phyloP scores from a whole-genome alignment of 2,888 invertebrate genomes.

The Hermaeophaga mercurialis region DNA sequence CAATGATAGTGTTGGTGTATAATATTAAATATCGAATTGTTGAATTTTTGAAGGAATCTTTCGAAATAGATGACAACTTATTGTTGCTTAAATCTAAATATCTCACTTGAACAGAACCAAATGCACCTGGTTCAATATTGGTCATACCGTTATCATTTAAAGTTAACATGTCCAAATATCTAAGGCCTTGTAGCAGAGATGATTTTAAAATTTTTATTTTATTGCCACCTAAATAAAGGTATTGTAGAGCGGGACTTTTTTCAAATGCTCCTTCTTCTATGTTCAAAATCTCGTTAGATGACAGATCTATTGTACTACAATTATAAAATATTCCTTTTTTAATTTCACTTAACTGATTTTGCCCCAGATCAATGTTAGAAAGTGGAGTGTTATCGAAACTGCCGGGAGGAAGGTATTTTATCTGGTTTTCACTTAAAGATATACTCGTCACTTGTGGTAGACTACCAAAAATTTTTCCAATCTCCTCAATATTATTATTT shows the following conservation, averaged over 20 bases:
- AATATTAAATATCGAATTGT: too few species aligned
- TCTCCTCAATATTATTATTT: background rate
- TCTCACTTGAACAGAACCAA: too few species aligned
- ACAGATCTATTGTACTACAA: background rate
- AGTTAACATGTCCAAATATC: too few species aligned
- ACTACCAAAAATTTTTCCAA: background rate
- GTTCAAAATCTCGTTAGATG: background rate
- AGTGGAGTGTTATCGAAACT: background rate
- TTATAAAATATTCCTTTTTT: constrained; percentile 2
- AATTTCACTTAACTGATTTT: background rate
- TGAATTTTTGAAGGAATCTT: too few species aligned
- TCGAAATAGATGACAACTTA: too few species aligned
- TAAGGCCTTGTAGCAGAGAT: background rate
- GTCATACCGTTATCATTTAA: too few species aligned
- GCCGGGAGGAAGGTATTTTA: too few species aligned
- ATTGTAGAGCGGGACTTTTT: too few species aligned
- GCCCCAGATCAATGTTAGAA: background rate
- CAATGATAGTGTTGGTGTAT: too few species aligned
- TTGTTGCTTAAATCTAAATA: too few species aligned
- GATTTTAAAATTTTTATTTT: background rate
- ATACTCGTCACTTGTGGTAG: background rate
- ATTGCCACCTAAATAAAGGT: background rate
- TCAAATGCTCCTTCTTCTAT: background rate
- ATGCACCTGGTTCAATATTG: too few species aligned
- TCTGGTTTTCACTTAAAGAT: background rate